Evolutionary conservation across 2,888 invertebrate species (phyloP).

Genomic region (Tenthredo notha): DNA sequence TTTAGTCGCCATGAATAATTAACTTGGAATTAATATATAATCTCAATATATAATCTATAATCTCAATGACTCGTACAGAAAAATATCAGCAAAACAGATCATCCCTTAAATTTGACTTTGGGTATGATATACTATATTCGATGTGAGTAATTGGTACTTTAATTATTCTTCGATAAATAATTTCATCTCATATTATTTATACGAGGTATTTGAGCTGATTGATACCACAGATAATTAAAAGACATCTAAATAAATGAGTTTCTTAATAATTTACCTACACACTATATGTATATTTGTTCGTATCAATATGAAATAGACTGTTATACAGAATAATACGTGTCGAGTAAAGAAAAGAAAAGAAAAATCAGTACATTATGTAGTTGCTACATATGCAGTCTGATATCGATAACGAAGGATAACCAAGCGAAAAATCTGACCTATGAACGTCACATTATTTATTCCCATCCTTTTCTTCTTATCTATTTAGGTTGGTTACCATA

Average conservation of each 20-base stretch:
- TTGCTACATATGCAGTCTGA: not conserved
- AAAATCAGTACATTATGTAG: not conserved
- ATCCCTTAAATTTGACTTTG: not conserved
- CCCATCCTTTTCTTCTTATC: not conserved
- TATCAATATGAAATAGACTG: not conserved
- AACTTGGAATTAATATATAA: too few relatives aligned
- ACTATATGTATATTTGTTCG: not conserved
- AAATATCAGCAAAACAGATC: not conserved
- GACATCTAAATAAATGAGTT: not conserved
- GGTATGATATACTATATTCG: not conserved
- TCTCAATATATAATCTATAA: too few relatives aligned
- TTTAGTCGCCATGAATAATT: too few relatives aligned
- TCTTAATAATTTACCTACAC: not conserved
- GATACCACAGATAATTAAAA: not conserved
- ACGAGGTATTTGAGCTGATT: not conserved
- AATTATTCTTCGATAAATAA: not conserved
- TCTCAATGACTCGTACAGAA: not conserved
- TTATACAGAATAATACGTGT: not conserved
- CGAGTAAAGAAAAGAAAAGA: not conserved
- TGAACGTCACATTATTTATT: not conserved
- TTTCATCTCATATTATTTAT: not conserved
- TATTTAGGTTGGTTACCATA: slow-evolving; percentile 18
- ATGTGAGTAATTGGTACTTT: not conserved
- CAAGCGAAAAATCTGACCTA: slow-evolving; percentile 12
- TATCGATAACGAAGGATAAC: not conserved